These are phyloP conservation scores for Ophioninae sp. DNA, from an alignment of 2,888 invertebrate species.

Conservation along the genomic window DNA sequence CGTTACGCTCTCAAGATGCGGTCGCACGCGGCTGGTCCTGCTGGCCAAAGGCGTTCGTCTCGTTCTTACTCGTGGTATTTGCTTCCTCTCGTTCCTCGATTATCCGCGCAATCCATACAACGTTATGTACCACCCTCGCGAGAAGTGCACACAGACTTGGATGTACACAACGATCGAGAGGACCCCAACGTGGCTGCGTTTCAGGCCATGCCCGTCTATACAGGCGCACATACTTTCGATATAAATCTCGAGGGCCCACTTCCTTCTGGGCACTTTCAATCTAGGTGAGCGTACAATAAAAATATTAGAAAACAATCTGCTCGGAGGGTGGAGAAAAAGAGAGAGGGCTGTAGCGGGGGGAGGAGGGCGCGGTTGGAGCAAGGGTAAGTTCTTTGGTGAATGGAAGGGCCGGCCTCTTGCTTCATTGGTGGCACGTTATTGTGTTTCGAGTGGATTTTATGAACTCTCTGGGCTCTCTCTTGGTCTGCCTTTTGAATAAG, in stretches of 20 bases:
- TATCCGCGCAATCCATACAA: slow-evolving; percentile 24
- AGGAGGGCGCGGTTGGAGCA: background rate
- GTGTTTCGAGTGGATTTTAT: slow-evolving; percentile 69
- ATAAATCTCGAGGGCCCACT: slow-evolving; percentile 74
- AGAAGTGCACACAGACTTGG: slow-evolving; percentile 33
- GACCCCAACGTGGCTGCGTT: slow-evolving; percentile 65
- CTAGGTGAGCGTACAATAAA: slow-evolving; percentile 66
- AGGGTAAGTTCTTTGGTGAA: slow-evolving; percentile 62
- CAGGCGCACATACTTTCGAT: slow-evolving; percentile 66
- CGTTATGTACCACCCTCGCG: slow-evolving; percentile 41
- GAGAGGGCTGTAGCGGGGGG: background rate
- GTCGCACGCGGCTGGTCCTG: slow-evolving; percentile 56
- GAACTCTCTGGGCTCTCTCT: slow-evolving; percentile 31
- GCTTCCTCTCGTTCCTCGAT: slow-evolving; percentile 30
- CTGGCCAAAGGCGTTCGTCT: slow-evolving; percentile 55
- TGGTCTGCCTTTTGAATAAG: slow-evolving; percentile 33
- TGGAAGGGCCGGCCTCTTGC: slow-evolving; percentile 62
- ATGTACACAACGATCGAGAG: slow-evolving; percentile 25
- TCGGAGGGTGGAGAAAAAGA: slow-evolving; percentile 7
- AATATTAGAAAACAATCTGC: slow-evolving; percentile 74
- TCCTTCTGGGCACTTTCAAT: slow-evolving; percentile 72
- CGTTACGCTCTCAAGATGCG: slow-evolving; percentile 66
- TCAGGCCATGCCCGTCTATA: slow-evolving; percentile 57
- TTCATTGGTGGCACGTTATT: slow-evolving; percentile 71
- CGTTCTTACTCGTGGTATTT: slow-evolving; percentile 41